Percentiles rank a stretch among this genome's conserved stretches.
Evolutionary conservation across 2,888 invertebrate genomes (phyloP).

Genomic region (Pardosa pseudoannulata): DNA sequence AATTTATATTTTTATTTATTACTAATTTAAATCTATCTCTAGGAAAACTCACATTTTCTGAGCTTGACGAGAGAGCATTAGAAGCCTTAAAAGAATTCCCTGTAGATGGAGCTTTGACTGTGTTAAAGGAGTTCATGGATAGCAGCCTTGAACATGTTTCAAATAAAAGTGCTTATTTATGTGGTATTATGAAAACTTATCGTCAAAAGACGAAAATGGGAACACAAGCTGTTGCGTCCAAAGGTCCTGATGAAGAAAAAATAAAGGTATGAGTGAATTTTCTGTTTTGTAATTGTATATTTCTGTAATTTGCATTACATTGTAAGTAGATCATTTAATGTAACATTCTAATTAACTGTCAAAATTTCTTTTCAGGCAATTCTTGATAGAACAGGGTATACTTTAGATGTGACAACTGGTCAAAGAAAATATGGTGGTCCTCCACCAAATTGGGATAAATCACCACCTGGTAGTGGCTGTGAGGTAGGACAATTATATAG

Average conservation of each 20-base stretch:
- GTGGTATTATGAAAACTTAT: conserved; percentile 99
- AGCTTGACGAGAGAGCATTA: conserved; percentile 97
- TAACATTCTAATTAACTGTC: too few relatives aligned
- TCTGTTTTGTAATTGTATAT: too few relatives aligned
- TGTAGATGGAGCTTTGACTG: conserved; percentile 81
- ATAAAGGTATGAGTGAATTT: conserved; percentile 83
- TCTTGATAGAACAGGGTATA: conserved; percentile 95
- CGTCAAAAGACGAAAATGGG: conserved; percentile 82
- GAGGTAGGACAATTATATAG: too few relatives aligned
- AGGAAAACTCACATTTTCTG: conserved; percentile 95
- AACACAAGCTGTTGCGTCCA: conserved; percentile 79
- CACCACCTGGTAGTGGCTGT: conserved; percentile 94
- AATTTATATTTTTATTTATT: neutral
- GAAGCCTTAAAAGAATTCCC: conserved; percentile 99
- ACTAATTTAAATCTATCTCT: neutral
- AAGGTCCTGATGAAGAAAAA: conserved; percentile 98
- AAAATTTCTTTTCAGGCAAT: conserved; percentile 82
- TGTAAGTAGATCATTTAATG: too few relatives aligned
- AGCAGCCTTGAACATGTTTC: conserved; percentile 99
- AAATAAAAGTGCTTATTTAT: conserved; percentile 99
- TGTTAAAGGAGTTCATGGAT: conserved; percentile 95
- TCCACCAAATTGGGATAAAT: conserved; percentile 93
- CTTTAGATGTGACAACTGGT: conserved; percentile 96
- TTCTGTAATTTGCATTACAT: too few relatives aligned
- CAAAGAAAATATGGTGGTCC: conserved; percentile 99